Percentiles rank a stretch among this genome's conserved stretches.
Evolutionary conservation across 2,113 vertebrate species (phyloP).

Genomic region (Hippoglossus stenolepis): DNA sequence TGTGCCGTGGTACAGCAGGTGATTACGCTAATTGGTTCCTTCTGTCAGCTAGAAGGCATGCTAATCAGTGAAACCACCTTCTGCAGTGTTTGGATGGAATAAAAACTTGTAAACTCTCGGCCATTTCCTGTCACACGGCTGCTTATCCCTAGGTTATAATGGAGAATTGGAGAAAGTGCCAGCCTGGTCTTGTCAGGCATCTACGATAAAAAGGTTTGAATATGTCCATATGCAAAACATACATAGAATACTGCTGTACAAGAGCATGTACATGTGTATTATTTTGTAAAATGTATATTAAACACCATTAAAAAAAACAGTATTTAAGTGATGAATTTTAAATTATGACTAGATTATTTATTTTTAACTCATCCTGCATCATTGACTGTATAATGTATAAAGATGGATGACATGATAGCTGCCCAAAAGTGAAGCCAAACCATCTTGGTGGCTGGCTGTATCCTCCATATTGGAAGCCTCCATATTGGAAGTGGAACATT

Average conservation of each 20-base stretch:
- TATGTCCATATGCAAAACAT: neutral
- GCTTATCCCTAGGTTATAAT: conserved; percentile 46
- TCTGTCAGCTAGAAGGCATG: conserved; percentile 71
- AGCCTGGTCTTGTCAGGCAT: neutral
- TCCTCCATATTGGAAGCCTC: no score
- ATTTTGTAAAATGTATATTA: no score
- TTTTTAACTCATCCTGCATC: neutral
- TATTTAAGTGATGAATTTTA: neutral
- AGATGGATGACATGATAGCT: no score
- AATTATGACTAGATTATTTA: neutral
- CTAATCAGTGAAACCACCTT: conserved; percentile 67
- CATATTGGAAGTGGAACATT: no score
- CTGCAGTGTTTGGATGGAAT: conserved; percentile 46
- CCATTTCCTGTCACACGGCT: conserved; percentile 58
- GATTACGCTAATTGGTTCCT: conserved; percentile 75
- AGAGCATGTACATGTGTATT: neutral
- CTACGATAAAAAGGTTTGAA: no score
- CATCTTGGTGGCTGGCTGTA: no score
- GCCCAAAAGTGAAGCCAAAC: no score
- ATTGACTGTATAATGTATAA: no score
- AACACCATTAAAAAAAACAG: no score
- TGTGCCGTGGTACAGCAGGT: conserved; percentile 61
- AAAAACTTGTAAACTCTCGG: conserved; percentile 51
- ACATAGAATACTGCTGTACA: no score
- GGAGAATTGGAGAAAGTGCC: conserved; percentile 13